phyloP scores from a whole-genome alignment of 2,888 invertebrate genomes.

The Endomychus coccineus region DNA sequence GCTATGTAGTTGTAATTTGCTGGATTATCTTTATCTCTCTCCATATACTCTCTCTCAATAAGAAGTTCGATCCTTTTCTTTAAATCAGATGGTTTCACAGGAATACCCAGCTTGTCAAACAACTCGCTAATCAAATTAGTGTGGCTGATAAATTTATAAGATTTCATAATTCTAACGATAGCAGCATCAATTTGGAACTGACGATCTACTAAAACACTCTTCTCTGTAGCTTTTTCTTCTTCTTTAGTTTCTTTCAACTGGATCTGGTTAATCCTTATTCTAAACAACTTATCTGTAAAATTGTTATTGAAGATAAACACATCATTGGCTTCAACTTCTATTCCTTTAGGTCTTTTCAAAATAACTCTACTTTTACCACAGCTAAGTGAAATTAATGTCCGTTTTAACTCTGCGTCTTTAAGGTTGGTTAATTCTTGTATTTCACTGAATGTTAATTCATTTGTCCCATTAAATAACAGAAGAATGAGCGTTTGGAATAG shows the following conservation, averaged over 20 bases:
- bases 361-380: slow-evolving; percentile 88
- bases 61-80: slow-evolving; percentile 97
- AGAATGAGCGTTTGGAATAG: slow-evolving; percentile 91
- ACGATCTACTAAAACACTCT: slow-evolving; percentile 94
- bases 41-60: slow-evolving; percentile 98
- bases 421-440: slow-evolving; percentile 85
- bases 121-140: slow-evolving; percentile 91
- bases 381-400: slow-evolving; percentile 90
- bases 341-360: slow-evolving; percentile 74
- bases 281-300: slow-evolving; percentile 90
- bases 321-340: slow-evolving; percentile 75
- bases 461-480: slow-evolving; percentile 82
- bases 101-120: slow-evolving; percentile 93
- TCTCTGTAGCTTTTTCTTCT: slow-evolving; percentile 89
- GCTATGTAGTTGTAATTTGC: slow-evolving; percentile 95
- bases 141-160: slow-evolving; percentile 88
- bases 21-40: slow-evolving; percentile 90
- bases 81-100: slow-evolving; percentile 94
- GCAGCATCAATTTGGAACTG: slow-evolving; percentile 99
- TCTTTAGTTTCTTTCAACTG: slow-evolving; percentile 76
- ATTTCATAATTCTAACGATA: slow-evolving; percentile 98
- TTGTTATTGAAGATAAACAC: slow-evolving; percentile 77
- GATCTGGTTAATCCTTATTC: slow-evolving; percentile 95
- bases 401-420: slow-evolving; percentile 79
- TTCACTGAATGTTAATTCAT: slow-evolving; percentile 73